These are phyloP conservation scores for Lycophotia porphyrea DNA, from an alignment of 2,888 invertebrate genomes.

Conservation along the genomic window DNA sequence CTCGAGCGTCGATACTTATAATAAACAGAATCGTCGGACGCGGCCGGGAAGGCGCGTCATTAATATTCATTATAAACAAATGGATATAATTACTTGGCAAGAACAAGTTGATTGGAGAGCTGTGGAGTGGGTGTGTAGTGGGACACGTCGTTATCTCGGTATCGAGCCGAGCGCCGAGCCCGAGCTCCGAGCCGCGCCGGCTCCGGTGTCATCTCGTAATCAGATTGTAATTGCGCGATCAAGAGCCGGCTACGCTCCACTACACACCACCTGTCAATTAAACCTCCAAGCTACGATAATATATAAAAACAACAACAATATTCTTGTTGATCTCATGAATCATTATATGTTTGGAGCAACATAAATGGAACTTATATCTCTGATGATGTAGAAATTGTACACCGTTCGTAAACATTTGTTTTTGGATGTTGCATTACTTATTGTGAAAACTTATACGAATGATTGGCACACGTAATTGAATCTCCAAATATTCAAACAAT, in stretches of 20 bases:
- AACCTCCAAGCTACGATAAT: constrained; percentile 69
- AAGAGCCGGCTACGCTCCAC: constrained; percentile 76
- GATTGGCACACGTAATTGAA: constrained; percentile 40
- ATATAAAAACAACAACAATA: constrained; percentile 65
- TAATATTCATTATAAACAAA: constrained; percentile 89
- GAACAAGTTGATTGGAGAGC: constrained; percentile 85
- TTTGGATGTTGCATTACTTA: constrained; percentile 15
- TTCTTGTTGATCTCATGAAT: constrained; percentile 54
- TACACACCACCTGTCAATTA: constrained; percentile 80
- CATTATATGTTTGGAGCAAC: constrained; percentile 39
- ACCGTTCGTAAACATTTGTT: constrained; percentile 10
- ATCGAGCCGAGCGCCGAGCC: constrained; percentile 70
- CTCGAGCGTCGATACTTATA: constrained; percentile 81
- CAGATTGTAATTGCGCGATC: constrained; percentile 85
- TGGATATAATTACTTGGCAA: constrained; percentile 87
- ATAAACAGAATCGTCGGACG: constrained; percentile 80
- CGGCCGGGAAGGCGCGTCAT: constrained; percentile 80
- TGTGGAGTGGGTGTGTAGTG: constrained; percentile 81
- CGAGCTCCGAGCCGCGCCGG: constrained; percentile 56
- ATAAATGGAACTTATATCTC: constrained; percentile 38
- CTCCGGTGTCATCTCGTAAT: constrained; percentile 80
- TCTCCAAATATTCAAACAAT: constrained; percentile 36
- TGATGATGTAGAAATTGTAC: constrained; percentile 18
- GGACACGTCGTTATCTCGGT: constrained; percentile 86
- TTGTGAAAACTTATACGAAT: constrained; percentile 34